Evolutionary conservation across 1,140 invertebrate genomes (phyloP), one percentile per base, ranked within the genome.

Genomic region (Zophobas atratus): DNA sequence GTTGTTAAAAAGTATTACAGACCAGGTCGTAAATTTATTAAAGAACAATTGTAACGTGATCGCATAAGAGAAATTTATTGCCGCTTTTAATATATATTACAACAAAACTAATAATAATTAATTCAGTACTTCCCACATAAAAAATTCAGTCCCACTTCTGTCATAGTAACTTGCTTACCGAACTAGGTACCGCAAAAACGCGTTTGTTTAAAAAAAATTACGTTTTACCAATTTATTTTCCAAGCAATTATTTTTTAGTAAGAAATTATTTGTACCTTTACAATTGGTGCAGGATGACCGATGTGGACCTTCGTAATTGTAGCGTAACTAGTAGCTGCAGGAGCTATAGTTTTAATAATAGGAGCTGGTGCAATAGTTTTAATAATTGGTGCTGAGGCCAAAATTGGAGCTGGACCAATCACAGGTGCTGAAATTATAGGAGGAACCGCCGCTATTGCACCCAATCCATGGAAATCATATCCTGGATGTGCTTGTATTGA

Each of bases 261-360:
- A 2, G 20, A 38, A 41, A 32, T 46, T 53, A 39, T 75, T 77
- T 48, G n/a, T 75, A 80, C 79, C 79, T 81, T 81, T 35, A 79
- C 75, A 39, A 81, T 60, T 1, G 56, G 56, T 6, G 56, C 63
- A 3, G 77, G 46, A 79, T 74, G 79, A 8, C 36, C 49, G 56
- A 74, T 76, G 57, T 75, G 56, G 33, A 67, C 70, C 51, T 78
- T 53, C 1, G 70, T 77, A 32, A 81, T 43, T 1, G 71, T 76
- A 4, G 79, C 73, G 43, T 79, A 79, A 60, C 79, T 81, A 0
- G 70, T 81, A 8, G 77, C 77, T 20, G 43, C 20, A 20, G 79
- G 79, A 36, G 72, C 71, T 32, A 76, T 39, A 32, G 75, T 70
- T 70, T 76, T 76, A 6, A 70, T 35, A 70, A 76, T 49, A 20